Base-by-base conservation (phyloP, 2,113 vertebrate genomes). In the Tachysurus fulvidraco region DNA sequence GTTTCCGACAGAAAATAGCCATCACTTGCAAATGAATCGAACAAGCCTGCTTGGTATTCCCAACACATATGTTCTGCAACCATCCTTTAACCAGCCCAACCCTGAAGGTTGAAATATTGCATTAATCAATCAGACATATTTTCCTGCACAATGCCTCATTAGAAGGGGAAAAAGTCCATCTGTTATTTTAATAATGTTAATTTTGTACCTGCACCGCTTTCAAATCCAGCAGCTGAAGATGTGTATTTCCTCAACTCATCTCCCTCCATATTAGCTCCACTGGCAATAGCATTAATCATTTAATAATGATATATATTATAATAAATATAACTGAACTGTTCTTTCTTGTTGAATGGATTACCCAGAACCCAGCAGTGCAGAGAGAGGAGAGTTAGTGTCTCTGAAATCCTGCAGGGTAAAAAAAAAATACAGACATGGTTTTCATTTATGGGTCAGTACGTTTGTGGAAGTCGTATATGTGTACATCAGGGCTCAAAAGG, bases 161-260 rank as follows among this genome's bases (percentile, higher is more conserved):
- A 82, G 19, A 30, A 65, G 76, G n/a, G 65, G 59, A 25, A 73
- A 55, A 81, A 79, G 17, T 81, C 59, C 82, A 86, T 74, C 76
- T 74, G 85, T 86, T 81, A 84, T 81, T 84, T 84, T 76, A 80
- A 87, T 64, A 83, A 62, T 78, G 76, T 82, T 46, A 81, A 81
- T 86, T 23, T 74, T 81, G 41, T 54, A 86, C 78, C 59, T 73
- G 85, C 78, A 50, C 64, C n/a, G 50, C 28, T 60, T 64, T 28
- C 16, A 85, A 78, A 86, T 74, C 8, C 41, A 86, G 76, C 76
- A 80, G 62, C 76, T n/a, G 77, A 74, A 64, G 41, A 79, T 59
- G 46, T 60, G 30, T n/a, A 23, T 80, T 65, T 85, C 74, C 71
- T 76, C 69, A 80, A n/a, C 23, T 67, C 59, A 50, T 83, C 60